These are phyloP conservation scores for Bubo blakistoni DNA, from an alignment of 2,113 vertebrate genomes.

Conservation along the genomic window DNA sequence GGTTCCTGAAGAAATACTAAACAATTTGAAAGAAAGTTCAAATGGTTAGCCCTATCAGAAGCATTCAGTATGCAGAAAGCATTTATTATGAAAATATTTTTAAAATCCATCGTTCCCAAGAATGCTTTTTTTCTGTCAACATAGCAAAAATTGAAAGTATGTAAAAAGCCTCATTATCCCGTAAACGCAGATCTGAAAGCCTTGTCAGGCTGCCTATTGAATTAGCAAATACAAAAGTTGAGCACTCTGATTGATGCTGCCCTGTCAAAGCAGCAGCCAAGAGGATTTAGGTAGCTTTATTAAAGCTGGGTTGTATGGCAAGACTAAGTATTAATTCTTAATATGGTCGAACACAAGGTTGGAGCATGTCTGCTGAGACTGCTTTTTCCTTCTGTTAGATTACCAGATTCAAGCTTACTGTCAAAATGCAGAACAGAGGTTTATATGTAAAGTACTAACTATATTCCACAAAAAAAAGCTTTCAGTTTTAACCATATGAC, in stretches of 20 bases:
- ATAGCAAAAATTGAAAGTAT: conserved; percentile 42
- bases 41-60: not conserved
- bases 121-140: conserved; percentile 31
- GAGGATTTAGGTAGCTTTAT: conserved; percentile 71
- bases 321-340: conserved; percentile 78
- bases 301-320: conserved; percentile 71
- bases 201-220: conserved; percentile 58
- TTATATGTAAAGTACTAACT: conserved; percentile 20
- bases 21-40: not conserved
- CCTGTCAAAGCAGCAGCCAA: conserved; percentile 64
- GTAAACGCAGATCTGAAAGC: conserved; percentile 40
- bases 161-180: conserved; percentile 55
- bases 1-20: not conserved
- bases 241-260: conserved; percentile 59
- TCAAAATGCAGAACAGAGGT: conserved; percentile 66
- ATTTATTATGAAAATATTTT: conserved; percentile 37
- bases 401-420: conserved; percentile 80
- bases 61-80: not conserved
- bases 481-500: not conserved
- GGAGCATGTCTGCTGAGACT: conserved; percentile 76
- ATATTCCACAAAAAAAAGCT: not conserved
- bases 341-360: conserved; percentile 74
- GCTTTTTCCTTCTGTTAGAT: conserved; percentile 74
- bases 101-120: not conserved
- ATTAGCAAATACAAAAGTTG: conserved; percentile 63